Evolutionary conservation across 2,888 invertebrate genomes (phyloP).

Genomic region (Troides oblongomaculatus): DNA sequence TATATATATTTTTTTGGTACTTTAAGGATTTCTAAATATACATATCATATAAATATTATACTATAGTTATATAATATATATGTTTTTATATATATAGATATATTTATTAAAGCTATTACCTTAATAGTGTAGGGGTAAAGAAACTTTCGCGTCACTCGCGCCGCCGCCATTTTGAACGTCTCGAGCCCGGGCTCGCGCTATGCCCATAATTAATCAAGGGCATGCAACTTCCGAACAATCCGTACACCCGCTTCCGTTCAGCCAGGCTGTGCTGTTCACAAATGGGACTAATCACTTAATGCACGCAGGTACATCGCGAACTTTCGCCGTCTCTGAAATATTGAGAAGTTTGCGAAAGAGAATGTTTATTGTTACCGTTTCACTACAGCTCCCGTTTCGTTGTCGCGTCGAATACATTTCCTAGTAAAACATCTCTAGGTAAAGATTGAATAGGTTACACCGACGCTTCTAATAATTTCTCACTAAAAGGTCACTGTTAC

Average conservation of each 20-base stretch:
- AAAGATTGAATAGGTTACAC: too few species aligned
- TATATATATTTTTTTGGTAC: too few species aligned
- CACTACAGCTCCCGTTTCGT: slow-evolving; percentile 5
- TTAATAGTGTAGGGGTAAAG: not conserved
- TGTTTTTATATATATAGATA: too few species aligned
- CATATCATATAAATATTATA: too few species aligned
- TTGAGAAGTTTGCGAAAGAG: slow-evolving; percentile 61
- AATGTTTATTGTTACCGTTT: slow-evolving; percentile 38
- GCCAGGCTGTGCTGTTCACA: slow-evolving; percentile 63
- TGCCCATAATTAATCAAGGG: slow-evolving; percentile 43
- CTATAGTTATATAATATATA: too few species aligned
- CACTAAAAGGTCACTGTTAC: too few species aligned
- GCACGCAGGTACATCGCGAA: slow-evolving; percentile 55
- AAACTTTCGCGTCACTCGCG: not conserved
- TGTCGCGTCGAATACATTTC: not conserved
- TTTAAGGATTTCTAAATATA: too few species aligned
- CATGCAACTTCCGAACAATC: slow-evolving; percentile 37
- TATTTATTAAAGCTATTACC: not conserved
- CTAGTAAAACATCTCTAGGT: too few species aligned
- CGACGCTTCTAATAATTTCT: not conserved
- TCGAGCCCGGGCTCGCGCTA: slow-evolving; percentile 4
- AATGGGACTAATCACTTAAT: slow-evolving; percentile 76
- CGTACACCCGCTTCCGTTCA: slow-evolving; percentile 35
- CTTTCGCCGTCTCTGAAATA: slow-evolving; percentile 61
- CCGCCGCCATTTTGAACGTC: not conserved